These are phyloP conservation scores for Bos taurus DNA, from an alignment of 2,113 vertebrate species.

Conservation along the genomic window ARS-UCD2.0 NC_037345.1:42236001-42236500, in stretches of 20 bases:
- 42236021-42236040: neutral
- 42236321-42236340: neutral
- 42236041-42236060: neutral
- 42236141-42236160: neutral
- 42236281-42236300: neutral
- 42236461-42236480: neutral
- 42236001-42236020: constrained; percentile 42
- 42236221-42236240: neutral
- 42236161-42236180: neutral
- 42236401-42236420: neutral
- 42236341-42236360: neutral
- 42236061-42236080: neutral
- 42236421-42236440: neutral
- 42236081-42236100: neutral
- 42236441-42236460: neutral
- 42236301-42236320: neutral
- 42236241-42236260: neutral
- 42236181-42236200: neutral
- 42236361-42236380: neutral
- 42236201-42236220: neutral
- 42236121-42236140: fast-evolving
- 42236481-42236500: neutral
- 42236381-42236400: neutral
- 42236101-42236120: neutral
- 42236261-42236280: neutral